Evolutionary conservation across 2,888 invertebrate genomes (phyloP), one percentile per base, ranked within the genome.

Genomic region (Pheosia tremula): DNA sequence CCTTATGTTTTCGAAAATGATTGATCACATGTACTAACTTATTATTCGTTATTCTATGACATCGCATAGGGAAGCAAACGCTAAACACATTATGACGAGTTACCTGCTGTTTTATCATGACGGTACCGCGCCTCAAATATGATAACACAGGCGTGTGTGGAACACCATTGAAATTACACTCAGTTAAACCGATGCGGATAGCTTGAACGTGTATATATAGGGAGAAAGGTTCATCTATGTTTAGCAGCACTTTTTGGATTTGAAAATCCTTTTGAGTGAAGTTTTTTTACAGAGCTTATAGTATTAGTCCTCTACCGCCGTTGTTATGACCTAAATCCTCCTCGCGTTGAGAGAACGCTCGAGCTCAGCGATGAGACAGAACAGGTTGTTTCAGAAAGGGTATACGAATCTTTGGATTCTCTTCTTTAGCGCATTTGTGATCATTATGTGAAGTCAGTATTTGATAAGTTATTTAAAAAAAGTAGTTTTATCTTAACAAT

Each of bases 51-150:
- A 82, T 65, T 89, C 89, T 88, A 79, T 87, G 88, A 0, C 66
- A 39, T 53, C 58, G 64, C 68, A 62, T 69, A 69, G 72, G 77
- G 74, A 69, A 77, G 82, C 75, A 76, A 79, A 80, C 77, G 79
- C 83, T 90, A 87, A 90, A 86, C 86, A 82, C 85, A 88, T 91
- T 90, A 91, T 85, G 86, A 87, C 86, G 84, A 85, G 86, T 82
- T 85, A 80, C 82, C 79, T 66, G 64, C 66, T 73, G 79, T 77
- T 77, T 71, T 77, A 81, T 85, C 84, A 83, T 82, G 81, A 79
- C 67, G 75, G 66, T 64, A 65, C 69, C 67, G 68, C 67, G 69
- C 74, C 74, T 71, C 80, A 79, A 82, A 81, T 82, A 78, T 72
- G 68, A 77, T 72, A 75, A 75, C 75, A 67, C 68, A 72, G 72